Evolutionary conservation across 2,113 vertebrate genomes (phyloP).

Genomic region (Meriones unguiculatus): DNA sequence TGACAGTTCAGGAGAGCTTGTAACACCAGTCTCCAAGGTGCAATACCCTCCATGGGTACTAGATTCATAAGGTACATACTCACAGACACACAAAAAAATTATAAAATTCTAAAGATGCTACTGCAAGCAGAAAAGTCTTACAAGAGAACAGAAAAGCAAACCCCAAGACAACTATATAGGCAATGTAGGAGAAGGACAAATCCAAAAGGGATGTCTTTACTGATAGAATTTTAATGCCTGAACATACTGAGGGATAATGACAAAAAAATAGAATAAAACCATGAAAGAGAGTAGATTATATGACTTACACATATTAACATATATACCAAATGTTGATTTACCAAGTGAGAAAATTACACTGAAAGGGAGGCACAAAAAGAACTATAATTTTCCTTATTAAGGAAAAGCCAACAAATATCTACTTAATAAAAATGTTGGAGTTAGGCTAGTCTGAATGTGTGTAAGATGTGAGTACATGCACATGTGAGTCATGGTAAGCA

Average conservation of each 20-base stretch:
- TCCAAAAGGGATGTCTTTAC: background rate
- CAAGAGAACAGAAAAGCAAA: background rate
- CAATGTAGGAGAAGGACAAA: background rate
- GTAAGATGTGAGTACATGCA: background rate
- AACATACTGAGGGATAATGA: background rate
- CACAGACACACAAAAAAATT: background rate
- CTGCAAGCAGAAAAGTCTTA: background rate
- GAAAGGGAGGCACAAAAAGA: background rate
- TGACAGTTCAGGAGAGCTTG: background rate
- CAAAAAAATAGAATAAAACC: background rate
- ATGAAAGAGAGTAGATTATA: background rate
- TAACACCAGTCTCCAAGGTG: background rate
- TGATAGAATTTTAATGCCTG: constrained; percentile 17
- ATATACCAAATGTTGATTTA: background rate
- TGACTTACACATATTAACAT: background rate
- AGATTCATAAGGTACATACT: background rate
- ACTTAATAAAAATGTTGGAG: background rate
- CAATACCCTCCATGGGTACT: background rate
- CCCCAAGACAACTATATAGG: background rate
- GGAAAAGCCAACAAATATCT: background rate
- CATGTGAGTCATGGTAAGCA: background rate
- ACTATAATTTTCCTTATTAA: background rate
- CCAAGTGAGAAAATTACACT: background rate
- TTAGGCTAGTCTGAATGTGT: background rate
- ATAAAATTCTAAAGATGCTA: background rate